Conservation (phyloP, 2,888 invertebrate species). For the Himalopsyche anomala region DNA sequence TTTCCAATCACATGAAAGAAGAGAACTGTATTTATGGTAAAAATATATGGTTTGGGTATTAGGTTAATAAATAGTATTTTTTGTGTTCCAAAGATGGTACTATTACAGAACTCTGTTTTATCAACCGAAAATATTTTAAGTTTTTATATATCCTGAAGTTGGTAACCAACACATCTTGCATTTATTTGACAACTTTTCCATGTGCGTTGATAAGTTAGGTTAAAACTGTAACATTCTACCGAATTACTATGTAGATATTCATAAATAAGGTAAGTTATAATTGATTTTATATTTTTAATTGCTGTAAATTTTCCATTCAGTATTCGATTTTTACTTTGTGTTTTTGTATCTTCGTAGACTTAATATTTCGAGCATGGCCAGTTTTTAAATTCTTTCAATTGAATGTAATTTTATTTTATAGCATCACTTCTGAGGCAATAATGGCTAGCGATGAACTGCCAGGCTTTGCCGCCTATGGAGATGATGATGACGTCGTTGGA, state of each 20-base stretch:
- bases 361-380: background rate
- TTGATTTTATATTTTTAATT: background rate
- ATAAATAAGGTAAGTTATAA: background rate
- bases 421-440: slow-evolving; percentile 38
- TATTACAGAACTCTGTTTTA: background rate
- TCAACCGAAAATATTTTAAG: background rate
- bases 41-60: background rate
- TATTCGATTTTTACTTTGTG: background rate
- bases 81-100: background rate
- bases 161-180: background rate
- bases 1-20: background rate
- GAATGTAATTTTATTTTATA: slow-evolving; percentile 9
- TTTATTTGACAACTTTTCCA: slow-evolving; percentile 38
- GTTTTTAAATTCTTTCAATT: background rate
- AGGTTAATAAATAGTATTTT: background rate
- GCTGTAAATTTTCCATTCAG: background rate
- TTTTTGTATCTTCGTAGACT: no score
- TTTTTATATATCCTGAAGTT: background rate
- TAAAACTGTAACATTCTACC: background rate
- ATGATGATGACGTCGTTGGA: slow-evolving; percentile 63
- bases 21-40: background rate
- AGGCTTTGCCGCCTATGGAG: slow-evolving; percentile 59
- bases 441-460: slow-evolving; percentile 61
- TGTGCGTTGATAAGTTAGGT: slow-evolving; percentile 31
- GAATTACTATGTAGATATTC: slow-evolving; percentile 4